phyloP scores from a whole-genome alignment of 2,113 vertebrate genomes.

The Xiphorhynchus elegans region DNA sequence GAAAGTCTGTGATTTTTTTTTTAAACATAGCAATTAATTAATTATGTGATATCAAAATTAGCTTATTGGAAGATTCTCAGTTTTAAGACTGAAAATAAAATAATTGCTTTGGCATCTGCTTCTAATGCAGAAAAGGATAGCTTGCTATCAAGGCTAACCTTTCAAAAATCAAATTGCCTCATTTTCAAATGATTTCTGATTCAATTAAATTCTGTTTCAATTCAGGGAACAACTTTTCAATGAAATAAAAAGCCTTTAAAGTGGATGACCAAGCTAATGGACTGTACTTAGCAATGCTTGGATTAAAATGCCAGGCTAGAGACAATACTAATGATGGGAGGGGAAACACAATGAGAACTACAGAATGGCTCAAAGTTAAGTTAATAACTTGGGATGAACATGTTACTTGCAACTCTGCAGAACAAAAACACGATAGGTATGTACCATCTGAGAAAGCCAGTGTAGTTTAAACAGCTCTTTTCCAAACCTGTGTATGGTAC shows the following conservation, averaged over 20 bases:
- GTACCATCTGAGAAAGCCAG: neutral
- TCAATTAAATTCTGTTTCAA: neutral
- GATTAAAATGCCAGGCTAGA: neutral
- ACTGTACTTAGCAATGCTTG: neutral
- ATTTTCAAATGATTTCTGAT: neutral
- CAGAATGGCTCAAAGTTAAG: neutral
- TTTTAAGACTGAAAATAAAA: neutral
- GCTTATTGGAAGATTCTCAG: neutral
- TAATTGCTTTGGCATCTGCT: neutral
- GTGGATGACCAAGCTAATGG: neutral
- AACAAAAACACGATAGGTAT: neutral
- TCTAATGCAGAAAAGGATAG: neutral
- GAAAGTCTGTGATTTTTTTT: neutral
- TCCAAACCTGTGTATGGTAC: neutral
- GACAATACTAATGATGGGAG: neutral
- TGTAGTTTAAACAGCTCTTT: neutral
- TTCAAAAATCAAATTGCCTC: neutral
- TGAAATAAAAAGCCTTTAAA: neutral
- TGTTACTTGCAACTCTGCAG: neutral
- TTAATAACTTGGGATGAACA: neutral
- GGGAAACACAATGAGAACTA: neutral
- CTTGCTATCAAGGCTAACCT: neutral
- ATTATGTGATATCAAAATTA: slow-evolving; percentile 12
- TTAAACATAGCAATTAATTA: neutral
- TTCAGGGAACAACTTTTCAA: neutral